A percentile compares a stretch with the other conserved stretches of the same genome.
Evolutionary conservation across 2,888 invertebrate genomes (phyloP).

Genomic region (Noctua fimbriata): DNA sequence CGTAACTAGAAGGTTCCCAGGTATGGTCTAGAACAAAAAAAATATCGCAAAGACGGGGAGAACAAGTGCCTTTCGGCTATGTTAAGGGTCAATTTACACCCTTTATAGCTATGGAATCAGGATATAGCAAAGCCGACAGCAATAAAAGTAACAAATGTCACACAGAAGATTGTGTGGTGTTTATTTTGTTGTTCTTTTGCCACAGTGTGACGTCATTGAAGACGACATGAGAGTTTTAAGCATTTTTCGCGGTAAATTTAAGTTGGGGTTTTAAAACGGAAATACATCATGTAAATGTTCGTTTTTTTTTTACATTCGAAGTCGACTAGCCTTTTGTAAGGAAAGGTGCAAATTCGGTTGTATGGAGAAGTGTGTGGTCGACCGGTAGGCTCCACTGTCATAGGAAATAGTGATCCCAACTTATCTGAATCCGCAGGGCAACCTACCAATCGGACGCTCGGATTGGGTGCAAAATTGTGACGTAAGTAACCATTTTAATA

Average conservation of each 20-base stretch:
- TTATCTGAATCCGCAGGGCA: slow-evolving; percentile 63
- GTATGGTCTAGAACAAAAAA: no score
- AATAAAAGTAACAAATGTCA: no score
- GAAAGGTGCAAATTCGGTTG: not conserved
- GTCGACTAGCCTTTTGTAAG: not conserved
- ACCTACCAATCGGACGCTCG: slow-evolving; percentile 58
- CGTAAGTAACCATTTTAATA: slow-evolving; percentile 49
- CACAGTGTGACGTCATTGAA: no score
- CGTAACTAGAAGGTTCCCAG: no score
- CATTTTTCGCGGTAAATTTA: not conserved
- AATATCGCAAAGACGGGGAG: no score
- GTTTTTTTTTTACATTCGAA: not conserved
- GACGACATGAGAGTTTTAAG: no score
- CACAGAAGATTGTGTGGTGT: no score
- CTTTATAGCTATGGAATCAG: no score
- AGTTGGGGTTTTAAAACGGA: not conserved
- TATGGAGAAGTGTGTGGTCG: slow-evolving; percentile 5
- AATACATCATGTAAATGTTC: not conserved
- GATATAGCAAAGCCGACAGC: no score
- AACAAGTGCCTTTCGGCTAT: no score
- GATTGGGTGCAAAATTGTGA: slow-evolving; percentile 54
- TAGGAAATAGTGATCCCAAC: slow-evolving; percentile 51
- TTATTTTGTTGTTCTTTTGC: no score
- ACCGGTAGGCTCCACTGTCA: slow-evolving; percentile 15
- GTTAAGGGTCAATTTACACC: no score